phyloP scores from a whole-genome alignment of 2,797 vertebrate species.

The Pangasius larnaudii region DNA sequence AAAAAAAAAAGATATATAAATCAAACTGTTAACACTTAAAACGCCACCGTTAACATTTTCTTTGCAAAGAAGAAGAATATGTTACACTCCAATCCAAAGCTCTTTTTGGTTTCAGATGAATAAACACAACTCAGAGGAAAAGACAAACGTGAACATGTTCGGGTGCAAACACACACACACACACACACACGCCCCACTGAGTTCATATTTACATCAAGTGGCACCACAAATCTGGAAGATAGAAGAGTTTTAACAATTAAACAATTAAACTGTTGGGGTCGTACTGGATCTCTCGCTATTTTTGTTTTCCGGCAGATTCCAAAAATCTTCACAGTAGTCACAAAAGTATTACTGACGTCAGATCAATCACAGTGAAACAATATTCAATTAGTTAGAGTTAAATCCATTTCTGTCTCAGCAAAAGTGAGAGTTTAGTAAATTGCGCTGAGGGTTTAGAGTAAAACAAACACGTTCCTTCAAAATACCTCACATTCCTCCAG shows the following conservation, averaged over 20 bases:
- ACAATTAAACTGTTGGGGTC: not conserved
- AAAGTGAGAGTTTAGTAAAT: conserved; percentile 75
- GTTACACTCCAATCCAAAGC: conserved; percentile 53
- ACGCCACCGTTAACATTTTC: conserved; percentile 67
- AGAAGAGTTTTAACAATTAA: too few relatives aligned
- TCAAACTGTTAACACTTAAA: conserved; percentile 76
- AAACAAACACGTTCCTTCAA: conserved; percentile 50
- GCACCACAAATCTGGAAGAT: not conserved
- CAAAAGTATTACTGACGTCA: conserved; percentile 79
- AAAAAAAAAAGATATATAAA: conserved; percentile 55
- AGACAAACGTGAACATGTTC: not conserved
- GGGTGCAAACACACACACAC: not conserved
- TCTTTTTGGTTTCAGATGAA: conserved; percentile 55
- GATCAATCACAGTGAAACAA: conserved; percentile 74
- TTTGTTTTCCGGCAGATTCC: conserved; percentile 65
- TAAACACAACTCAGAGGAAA: conserved; percentile 22
- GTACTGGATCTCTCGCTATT: not conserved
- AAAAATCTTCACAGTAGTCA: conserved; percentile 82
- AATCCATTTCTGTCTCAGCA: conserved; percentile 73
- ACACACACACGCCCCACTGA: not conserved
- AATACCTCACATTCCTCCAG: conserved; percentile 42
- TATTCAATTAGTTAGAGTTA: conserved; percentile 56
- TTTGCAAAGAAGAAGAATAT: conserved; percentile 52
- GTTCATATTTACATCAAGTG: conserved; percentile 27
- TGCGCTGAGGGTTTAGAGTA: conserved; percentile 61